Base-by-base conservation (phyloP, 30 jellyfish, hydroid and myxozoan species). In the Kudoa iwatai region DNA sequence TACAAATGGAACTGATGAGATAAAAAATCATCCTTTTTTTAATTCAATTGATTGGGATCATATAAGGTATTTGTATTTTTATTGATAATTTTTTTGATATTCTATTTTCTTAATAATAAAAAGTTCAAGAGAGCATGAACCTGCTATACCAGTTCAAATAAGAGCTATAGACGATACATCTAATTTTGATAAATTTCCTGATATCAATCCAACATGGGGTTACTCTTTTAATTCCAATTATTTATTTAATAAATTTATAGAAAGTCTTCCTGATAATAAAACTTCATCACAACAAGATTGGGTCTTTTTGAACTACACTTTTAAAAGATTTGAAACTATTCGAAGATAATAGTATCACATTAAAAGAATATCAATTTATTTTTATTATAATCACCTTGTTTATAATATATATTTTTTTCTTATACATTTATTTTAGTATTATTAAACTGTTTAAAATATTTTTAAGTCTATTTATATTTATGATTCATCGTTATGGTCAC, bases 131-230 rank as follows among this genome's bases (percentile, higher is more conserved):
- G 87, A 74, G n/a, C 65, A 86, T 4, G 87, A 87, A 16, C 64
- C 94, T 11, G 94, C 94, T 13, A 74, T 74, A 19, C 94, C 85
- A 4, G 68, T 74, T 2, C 87, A 74, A 40, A 87, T 74, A 33
- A 74, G 61, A 47, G 53, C 90, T 20, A 74, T 74, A 36, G 94
- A 74, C 24, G 94, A 74, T 62, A 74, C 94, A 11, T 62, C 88
- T 17, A 60, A 74, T 42, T 74, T 60, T 41, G 94, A 74, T 36
- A 87, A 74, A 22, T 74, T 60, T 34, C 84, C 87, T 3, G 87
- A 61, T 42, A 84, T 74, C 1, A 86, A 74, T 40, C 43, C 64
- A 15, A 54, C 82, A 3, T 74, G 94, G 94, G 52, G 94, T 62
- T 49, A 50, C 84, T 56, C 23, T 39, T 15, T 11, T 39, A 20